These are phyloP conservation scores for Drosophila cracens DNA, from an alignment of 2,888 invertebrate genomes.

Conservation along the genomic window DNA sequence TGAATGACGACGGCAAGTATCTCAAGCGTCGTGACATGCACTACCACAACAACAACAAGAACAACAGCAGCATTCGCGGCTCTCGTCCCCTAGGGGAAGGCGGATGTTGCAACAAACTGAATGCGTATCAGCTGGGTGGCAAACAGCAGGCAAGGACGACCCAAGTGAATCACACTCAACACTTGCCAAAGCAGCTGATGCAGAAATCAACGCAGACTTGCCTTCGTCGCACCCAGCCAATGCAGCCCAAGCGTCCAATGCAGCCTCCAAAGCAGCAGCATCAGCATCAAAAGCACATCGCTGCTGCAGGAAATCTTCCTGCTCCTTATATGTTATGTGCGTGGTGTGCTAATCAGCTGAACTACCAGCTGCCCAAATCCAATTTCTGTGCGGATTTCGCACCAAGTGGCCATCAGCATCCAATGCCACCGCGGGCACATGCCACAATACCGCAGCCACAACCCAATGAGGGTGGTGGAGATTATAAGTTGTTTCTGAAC, in stretches of 20 bases:
- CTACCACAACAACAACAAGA: background rate
- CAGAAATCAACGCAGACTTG: slow-evolving; percentile 3
- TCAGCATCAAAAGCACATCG: background rate
- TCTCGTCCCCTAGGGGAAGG: background rate
- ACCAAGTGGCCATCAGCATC: too few relatives aligned
- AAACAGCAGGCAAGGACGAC: background rate
- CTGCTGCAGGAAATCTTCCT: background rate
- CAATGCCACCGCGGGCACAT: background rate
- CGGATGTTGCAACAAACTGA: background rate
- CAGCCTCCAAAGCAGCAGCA: background rate
- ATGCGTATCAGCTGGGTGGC: background rate
- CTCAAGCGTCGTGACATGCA: background rate
- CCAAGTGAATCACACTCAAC: background rate
- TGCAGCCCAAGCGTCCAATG: background rate
- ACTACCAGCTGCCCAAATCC: background rate
- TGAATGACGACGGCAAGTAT: background rate
- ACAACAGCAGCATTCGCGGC: background rate
- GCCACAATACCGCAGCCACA: background rate
- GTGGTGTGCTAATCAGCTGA: background rate
- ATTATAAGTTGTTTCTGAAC: background rate
- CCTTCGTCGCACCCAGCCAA: background rate
- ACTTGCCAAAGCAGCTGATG: background rate
- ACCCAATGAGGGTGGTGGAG: background rate
- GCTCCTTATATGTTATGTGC: background rate
- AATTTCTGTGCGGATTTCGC: too few relatives aligned